Base-by-base conservation (phyloP, 2,113 vertebrate genomes). In the Procavia capensis region DNA sequence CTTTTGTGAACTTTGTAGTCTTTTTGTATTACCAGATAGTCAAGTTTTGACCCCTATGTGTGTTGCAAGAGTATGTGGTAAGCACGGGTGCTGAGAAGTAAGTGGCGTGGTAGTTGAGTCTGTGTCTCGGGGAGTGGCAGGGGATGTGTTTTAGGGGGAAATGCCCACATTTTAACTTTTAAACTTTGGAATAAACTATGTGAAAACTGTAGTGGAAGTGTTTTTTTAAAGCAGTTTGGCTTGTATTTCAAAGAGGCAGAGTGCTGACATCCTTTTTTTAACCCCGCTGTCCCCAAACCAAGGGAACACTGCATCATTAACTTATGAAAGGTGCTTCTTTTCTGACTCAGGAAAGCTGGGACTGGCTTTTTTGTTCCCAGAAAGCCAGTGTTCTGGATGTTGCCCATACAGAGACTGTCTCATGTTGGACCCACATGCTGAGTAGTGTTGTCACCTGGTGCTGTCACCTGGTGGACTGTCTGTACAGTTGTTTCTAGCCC, bases 11-110 rank as follows among this genome's bases (percentile, higher is more conserved):
- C 41, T 75, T 54, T 59, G 76, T 93, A 39, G n/a, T 79, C 95
- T 96, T 22, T 96, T 95, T 98, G 97, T 96, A 96, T 96, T 97
- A 96, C 94, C 94, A 89, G 88, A 85, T 96, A 97, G 93, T 89
- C 93, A 91, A 94, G 93, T 93, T 50, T 91, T 92, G 94, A 68
- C n/a, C 36, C 45, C 0, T 5, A 6, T 83, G 96, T 97, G 97
- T 91, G 88, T 95, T 97, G 97, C 96, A 45, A 57, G 17, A 2
- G 8, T 85, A 66, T 94, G 68, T 74, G 82, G 90, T 93, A 50
- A 50, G 89, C 66, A 24, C 3, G 9, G 34, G 85, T 27, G 0
- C 2, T n/a, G 91, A 91, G 90, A 54, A n/a, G 27, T 68, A 1
- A 59, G 29, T 13, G 57, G 61, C 54, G 27, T 87, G 41, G 9